Percentiles rank a stretch among this genome's conserved stretches.
phyloP scores from a whole-genome alignment of 1,140 invertebrate species.

The Goniozus legneri region DNA sequence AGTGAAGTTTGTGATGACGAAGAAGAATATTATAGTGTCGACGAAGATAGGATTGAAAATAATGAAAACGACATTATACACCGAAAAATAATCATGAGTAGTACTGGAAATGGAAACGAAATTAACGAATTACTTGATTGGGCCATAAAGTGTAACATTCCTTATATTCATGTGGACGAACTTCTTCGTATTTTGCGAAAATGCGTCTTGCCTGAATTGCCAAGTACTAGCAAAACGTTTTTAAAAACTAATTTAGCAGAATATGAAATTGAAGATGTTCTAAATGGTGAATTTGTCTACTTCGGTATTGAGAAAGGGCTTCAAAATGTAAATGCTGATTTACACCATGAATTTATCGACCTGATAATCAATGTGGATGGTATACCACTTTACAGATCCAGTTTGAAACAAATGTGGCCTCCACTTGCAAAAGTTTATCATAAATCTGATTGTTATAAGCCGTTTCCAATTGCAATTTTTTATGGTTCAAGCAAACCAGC shows the following conservation, averaged over 20 bases:
- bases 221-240: background rate
- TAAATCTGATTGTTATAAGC: background rate
- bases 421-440: background rate
- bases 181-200: background rate
- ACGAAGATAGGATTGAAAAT: no score
- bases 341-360: background rate
- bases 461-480: constrained; percentile 9
- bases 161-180: background rate
- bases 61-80: no score
- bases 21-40: no score
- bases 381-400: constrained; percentile 4
- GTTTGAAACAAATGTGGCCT: background rate
- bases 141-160: background rate
- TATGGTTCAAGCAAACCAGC: constrained; percentile 6
- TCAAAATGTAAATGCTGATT: background rate
- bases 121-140: no score
- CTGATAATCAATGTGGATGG: constrained; percentile 8
- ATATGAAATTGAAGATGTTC: background rate
- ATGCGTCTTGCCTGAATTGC: background rate
- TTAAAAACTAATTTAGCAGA: background rate
- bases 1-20: no score
- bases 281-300: constrained; percentile 5
- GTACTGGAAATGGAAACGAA: no score
- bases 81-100: no score
- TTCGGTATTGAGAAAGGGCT: constrained; percentile 10